phyloP scores from a whole-genome alignment of 2,797 vertebrate genomes.

The Acridotheres tristis region DNA sequence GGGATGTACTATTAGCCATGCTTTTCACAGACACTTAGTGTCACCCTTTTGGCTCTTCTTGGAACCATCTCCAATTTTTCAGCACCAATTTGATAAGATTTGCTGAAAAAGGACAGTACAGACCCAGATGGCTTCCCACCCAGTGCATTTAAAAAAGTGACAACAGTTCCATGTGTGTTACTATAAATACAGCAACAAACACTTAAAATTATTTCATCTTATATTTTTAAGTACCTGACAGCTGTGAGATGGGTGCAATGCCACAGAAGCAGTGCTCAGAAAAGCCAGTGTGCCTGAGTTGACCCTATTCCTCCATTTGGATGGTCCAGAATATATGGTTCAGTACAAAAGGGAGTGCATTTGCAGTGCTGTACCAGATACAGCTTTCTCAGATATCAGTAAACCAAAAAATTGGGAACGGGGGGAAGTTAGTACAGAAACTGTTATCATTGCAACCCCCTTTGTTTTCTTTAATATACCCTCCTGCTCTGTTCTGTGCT shows the following conservation, averaged over 20 bases:
- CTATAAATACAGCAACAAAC: neutral
- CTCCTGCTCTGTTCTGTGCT: neutral
- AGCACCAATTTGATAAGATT: neutral
- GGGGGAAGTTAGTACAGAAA: neutral
- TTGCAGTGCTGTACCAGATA: neutral
- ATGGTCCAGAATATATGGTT: neutral
- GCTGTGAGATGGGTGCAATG: neutral
- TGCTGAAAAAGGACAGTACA: neutral
- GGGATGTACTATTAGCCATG: neutral
- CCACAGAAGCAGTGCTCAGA: neutral
- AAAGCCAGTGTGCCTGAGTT: neutral
- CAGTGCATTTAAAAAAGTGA: neutral
- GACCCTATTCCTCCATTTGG: neutral
- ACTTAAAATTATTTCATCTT: neutral
- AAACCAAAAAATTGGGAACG: neutral
- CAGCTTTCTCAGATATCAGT: neutral
- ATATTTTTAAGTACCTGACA: neutral
- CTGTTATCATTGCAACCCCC: neutral
- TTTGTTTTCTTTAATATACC: neutral
- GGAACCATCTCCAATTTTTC: neutral
- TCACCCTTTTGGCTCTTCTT: neutral
- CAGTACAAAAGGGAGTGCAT: neutral
- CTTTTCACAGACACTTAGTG: neutral
- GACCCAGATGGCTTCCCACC: neutral
- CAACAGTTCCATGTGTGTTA: neutral